phyloP scores from a whole-genome alignment of 2,113 vertebrate species.

The Pangasianodon gigas region DNA sequence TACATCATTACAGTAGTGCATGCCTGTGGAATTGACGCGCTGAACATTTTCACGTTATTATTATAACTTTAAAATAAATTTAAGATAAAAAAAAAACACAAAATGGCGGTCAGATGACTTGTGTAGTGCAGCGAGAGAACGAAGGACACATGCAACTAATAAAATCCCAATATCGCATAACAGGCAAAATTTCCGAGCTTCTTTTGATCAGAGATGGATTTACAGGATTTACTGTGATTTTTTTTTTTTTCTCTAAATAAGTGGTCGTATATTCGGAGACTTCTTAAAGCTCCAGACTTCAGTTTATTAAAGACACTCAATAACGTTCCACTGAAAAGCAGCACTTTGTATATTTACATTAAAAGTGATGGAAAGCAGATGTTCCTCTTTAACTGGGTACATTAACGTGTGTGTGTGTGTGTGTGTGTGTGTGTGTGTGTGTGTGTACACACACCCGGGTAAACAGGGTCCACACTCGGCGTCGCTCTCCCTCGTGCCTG shows the following conservation, averaged over 20 bases:
- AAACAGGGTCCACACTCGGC: constrained; percentile 94
- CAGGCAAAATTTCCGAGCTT: background rate
- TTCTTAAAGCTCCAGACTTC: background rate
- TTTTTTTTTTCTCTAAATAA: background rate
- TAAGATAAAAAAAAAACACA: too few relatives aligned
- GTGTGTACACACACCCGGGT: constrained; percentile 80
- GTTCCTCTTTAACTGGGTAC: background rate
- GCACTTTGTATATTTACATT: constrained; percentile 51
- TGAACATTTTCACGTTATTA: too few relatives aligned
- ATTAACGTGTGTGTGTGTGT: background rate
- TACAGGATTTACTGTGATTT: background rate
- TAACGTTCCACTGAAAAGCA: constrained; percentile 47
- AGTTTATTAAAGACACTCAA: constrained; percentile 44
- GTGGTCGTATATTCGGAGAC: background rate
- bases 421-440: background rate
- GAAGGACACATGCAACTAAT: background rate
- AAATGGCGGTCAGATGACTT: too few relatives aligned
- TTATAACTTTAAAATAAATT: too few relatives aligned
- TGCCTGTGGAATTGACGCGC: too few relatives aligned
- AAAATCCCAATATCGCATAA: background rate
- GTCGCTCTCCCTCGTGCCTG: constrained; percentile 87
- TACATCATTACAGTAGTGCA: too few relatives aligned
- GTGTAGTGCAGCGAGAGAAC: background rate
- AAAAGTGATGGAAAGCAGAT: constrained; percentile 50
- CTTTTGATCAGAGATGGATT: background rate